Conservation (phyloP, 2,888 invertebrate genomes). For the Drosophila silvestris region DNA sequence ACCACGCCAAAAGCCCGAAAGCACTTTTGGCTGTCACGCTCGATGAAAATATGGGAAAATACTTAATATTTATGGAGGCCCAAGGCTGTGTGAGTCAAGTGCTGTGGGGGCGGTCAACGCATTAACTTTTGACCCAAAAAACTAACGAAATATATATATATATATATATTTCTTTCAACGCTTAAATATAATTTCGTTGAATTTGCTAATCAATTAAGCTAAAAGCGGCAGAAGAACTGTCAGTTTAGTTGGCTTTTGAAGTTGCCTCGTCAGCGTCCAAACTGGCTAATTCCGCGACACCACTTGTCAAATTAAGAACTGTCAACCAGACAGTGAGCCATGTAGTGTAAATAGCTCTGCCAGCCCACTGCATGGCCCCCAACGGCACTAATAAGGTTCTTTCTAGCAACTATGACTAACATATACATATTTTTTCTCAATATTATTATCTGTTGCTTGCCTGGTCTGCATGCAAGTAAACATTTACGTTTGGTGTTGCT, state of each 20-base stretch:
- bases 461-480: constrained; percentile 30
- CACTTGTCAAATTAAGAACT: constrained; percentile 71
- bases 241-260: constrained; percentile 62
- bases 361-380: constrained; percentile 10
- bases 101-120: constrained; percentile 11
- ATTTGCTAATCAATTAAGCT: constrained; percentile 73
- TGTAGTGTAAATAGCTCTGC: constrained; percentile 13
- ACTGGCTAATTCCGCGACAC: constrained; percentile 50
- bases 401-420: constrained; percentile 21
- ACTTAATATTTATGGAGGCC: constrained; percentile 22
- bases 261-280: constrained; percentile 41
- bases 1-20: constrained; percentile 30
- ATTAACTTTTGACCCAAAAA: constrained; percentile 62
- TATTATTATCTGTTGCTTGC: constrained; percentile 25
- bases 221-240: constrained; percentile 55
- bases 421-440: constrained; percentile 14
- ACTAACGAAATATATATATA: background rate
- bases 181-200: constrained; percentile 39
- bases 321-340: constrained; percentile 57
- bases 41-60: constrained; percentile 35
- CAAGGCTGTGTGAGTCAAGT: constrained; percentile 12
- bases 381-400: constrained; percentile 19
- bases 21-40: constrained; percentile 50
- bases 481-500: constrained; percentile 4
- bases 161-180: constrained; percentile 16